These are phyloP conservation scores for Mimumesa dahlbomi DNA, from an alignment of 2,888 invertebrate genomes.

Conservation along the genomic window DNA sequence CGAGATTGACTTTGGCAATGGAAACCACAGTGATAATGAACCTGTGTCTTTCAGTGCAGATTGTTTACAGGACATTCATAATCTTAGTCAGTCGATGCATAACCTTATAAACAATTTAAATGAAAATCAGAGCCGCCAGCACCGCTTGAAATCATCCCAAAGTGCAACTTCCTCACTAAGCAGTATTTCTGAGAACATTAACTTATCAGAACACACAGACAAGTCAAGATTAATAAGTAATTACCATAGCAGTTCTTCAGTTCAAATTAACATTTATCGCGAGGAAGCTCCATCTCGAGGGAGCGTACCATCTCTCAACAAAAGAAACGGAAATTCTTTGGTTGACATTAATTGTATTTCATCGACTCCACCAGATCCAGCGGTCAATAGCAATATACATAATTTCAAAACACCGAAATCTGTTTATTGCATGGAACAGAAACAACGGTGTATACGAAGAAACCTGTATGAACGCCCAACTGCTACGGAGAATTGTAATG, in stretches of 20 bases:
- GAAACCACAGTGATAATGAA: conserved; percentile 56
- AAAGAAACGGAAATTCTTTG: conserved; percentile 56
- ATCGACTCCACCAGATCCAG: conserved; percentile 2
- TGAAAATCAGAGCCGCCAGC: conserved; percentile 31
- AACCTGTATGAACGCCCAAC: conserved; percentile 24
- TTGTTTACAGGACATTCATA: conserved; percentile 66
- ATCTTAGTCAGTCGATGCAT: conserved; percentile 64
- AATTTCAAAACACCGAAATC: conserved; percentile 54
- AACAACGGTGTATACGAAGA: conserved; percentile 21
- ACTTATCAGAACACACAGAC: conserved; percentile 16
- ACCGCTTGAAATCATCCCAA: conserved; percentile 41
- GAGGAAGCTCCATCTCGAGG: neutral
- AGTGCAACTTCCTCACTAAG: conserved; percentile 59
- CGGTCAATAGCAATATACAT: neutral
- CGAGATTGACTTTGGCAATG: conserved; percentile 61
- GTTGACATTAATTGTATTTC: conserved; percentile 51
- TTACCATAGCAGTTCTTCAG: conserved; percentile 23
- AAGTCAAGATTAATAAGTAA: conserved; percentile 18
- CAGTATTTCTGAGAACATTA: conserved; percentile 62
- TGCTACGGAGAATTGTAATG: conserved; percentile 3
- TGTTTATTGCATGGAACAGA: too few relatives aligned
- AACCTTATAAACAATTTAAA: conserved; percentile 66
- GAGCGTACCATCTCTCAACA: conserved; percentile 41
- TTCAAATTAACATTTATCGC: conserved; percentile 4
- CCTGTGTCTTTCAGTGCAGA: conserved; percentile 65